Conservation (phyloP, 2,113 vertebrate species). For the Salminus brasiliensis region DNA sequence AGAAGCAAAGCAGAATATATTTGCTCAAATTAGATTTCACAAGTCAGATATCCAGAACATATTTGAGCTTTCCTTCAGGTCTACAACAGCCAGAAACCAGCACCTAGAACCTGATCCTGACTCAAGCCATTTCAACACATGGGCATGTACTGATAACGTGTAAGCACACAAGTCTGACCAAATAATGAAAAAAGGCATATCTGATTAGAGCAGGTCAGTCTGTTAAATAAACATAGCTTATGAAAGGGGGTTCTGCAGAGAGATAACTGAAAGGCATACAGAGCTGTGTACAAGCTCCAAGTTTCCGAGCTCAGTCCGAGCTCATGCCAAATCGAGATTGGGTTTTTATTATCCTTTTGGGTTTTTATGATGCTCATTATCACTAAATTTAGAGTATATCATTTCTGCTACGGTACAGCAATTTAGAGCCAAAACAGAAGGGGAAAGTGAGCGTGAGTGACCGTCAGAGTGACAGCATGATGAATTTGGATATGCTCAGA, state of each 20-base stretch:
- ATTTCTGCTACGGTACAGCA: background rate
- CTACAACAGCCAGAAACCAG: background rate
- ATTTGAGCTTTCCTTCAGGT: background rate
- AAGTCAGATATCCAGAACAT: background rate
- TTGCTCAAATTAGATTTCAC: background rate
- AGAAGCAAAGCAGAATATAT: too few relatives aligned
- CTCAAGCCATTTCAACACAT: background rate
- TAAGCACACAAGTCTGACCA: background rate
- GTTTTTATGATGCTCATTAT: conserved; percentile 21
- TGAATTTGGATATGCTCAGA: background rate
- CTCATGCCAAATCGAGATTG: background rate
- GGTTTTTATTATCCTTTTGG: conserved; percentile 19
- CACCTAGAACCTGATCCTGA: background rate
- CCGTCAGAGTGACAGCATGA: background rate
- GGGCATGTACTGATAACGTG: background rate
- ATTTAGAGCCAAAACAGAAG: conserved; percentile 3
- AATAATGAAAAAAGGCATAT: background rate
- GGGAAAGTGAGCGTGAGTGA: background rate
- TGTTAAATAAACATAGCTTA: background rate
- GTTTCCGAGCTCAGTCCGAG: background rate
- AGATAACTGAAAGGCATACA: background rate
- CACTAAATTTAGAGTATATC: background rate
- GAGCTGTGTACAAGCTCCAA: conserved; percentile 6
- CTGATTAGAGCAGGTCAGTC: background rate
- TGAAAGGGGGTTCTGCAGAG: background rate